Conservation (phyloP, 2,113 vertebrate species). For the Rhodinocichla rosea region DNA sequence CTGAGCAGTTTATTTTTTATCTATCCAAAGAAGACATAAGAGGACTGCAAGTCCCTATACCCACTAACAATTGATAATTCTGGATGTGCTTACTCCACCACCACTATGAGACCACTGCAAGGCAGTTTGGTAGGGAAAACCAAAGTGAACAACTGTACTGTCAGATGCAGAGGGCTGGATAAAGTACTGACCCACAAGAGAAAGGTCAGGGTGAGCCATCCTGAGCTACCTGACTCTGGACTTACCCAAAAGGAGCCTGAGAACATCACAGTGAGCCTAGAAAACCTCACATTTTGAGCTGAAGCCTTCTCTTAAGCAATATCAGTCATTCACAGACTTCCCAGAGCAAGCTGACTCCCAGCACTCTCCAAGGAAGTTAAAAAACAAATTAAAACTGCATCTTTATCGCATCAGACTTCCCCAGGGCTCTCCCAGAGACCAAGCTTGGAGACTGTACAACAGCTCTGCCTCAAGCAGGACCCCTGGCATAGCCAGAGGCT, state of each 20-base stretch:
- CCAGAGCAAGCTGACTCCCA: not conserved
- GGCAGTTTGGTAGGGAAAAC: not conserved
- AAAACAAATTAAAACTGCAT: not conserved
- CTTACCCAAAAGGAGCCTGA: not conserved
- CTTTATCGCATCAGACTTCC: not conserved
- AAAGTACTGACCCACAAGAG: accelerated
- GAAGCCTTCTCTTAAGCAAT: not conserved
- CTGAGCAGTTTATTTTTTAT: not conserved
- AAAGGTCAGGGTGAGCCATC: accelerated
- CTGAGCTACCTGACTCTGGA: not conserved
- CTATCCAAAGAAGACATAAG: not conserved
- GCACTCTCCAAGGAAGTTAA: not conserved
- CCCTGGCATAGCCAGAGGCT: not conserved
- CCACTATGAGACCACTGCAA: not conserved
- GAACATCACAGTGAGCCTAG: accelerated
- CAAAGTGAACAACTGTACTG: accelerated
- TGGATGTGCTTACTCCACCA: not conserved
- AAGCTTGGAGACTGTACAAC: not conserved
- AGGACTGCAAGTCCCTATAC: not conserved
- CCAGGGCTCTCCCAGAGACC: not conserved
- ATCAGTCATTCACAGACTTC: not conserved
- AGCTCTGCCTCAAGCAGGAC: not conserved
- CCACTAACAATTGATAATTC: not conserved
- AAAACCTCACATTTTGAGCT: not conserved
- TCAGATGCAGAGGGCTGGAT: not conserved